These are phyloP conservation scores for Sylvietta virens DNA, from an alignment of 2,113 vertebrate species.

Conservation along the genomic window DNA sequence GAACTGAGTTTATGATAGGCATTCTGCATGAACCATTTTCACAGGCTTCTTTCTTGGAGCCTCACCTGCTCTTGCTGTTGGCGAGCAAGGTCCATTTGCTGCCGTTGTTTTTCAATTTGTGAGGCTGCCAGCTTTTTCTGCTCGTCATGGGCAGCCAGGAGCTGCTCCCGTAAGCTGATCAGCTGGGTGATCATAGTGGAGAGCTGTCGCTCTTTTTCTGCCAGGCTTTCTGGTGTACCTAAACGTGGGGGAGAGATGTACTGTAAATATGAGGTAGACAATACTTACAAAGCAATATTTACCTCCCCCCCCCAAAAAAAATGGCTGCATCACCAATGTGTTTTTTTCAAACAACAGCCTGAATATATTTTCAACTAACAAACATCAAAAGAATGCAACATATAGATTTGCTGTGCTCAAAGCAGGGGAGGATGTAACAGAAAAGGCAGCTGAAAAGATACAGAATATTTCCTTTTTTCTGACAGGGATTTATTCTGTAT, in stretches of 20 bases:
- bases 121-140: conserved; percentile 98
- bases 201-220: conserved; percentile 97
- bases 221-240: conserved; percentile 98
- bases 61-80: conserved; percentile 99
- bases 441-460: not conserved
- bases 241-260: conserved; percentile 36
- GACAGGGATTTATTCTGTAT: not conserved
- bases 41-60: conserved; percentile 12
- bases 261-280: conserved; percentile 23
- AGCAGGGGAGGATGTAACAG: not conserved
- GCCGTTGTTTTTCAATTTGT: conserved; percentile 98
- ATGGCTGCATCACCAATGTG: not conserved
- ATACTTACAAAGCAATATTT: not conserved
- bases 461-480: not conserved
- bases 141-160: conserved; percentile 94
- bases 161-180: conserved; percentile 97
- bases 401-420: not conserved
- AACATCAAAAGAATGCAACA: not conserved
- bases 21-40: not conserved
- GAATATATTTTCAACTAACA: not conserved
- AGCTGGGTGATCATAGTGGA: conserved; percentile 98
- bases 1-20: not conserved
- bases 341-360: not conserved
- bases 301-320: not conserved
- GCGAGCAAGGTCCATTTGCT: conserved; percentile 98